Base-by-base conservation (phyloP, 2,888 invertebrate species). In the Microchrysa polita region DNA sequence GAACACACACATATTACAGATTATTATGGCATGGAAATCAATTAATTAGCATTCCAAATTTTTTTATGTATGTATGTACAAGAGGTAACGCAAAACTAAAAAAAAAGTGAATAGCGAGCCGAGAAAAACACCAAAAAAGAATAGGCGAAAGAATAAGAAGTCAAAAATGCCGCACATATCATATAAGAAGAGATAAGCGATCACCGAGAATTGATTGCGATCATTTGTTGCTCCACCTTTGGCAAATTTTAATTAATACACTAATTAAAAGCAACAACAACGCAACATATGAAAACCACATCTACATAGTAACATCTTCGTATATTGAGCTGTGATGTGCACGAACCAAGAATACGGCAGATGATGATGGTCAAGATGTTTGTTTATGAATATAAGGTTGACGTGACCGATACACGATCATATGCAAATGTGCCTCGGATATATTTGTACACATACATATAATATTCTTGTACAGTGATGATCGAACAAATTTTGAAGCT, bases 231-330 rank as follows among this genome's bases (percentile, higher is more conserved):
- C 61, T 63, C 61, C 42, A 18, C 61, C 61, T 42, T 18, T 40
- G 61, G 61, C 61, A n/a, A 63, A 40, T 40, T 40, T 40, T 40
- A 18, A 63, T 40, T 63, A 42, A 42, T n/a, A 20, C 61, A 20
- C 61, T 63, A 63, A 63, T 63, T 63, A 63, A 63, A 42, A 63
- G 16, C 61, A 42, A 63, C 61, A 63, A 63, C 40, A 63, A 60
- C n/a, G n/a, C n/a, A n/a, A n/a, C n/a, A 63, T n/a, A 63, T 9
- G n/a, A 16, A 42, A 5, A 42, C 34, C n/a, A 60, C 61, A 40
- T 63, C 34, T 9, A 60, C 61, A 40, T 63, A 2, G 14, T 48
- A 16, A 14, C 27, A 27, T n/a, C 40, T 20, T n/a, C n/a, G n/a
- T n/a, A n/a, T n/a, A 63, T 63, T 42, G 61, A 16, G 2, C 16